phyloP scores from a whole-genome alignment of 2,113 vertebrate species.

The Brachyistius frenatus region DNA sequence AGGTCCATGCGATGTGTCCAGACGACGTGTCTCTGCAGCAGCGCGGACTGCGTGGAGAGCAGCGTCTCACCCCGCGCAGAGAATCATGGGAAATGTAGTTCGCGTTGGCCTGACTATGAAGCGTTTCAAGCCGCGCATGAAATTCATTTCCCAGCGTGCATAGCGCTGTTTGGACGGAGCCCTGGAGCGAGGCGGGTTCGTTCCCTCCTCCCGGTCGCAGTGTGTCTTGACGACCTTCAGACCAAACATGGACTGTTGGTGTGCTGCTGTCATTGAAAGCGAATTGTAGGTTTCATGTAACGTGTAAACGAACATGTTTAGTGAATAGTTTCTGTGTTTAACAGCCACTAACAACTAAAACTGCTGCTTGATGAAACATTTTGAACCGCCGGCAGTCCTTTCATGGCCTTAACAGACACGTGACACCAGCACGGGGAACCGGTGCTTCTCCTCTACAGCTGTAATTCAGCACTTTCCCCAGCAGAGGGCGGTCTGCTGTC shows the following conservation, averaged over 20 bases:
- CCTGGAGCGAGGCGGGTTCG: background rate
- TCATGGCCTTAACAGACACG: no score
- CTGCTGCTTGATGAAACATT: no score
- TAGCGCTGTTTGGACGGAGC: background rate
- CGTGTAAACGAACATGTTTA: no score
- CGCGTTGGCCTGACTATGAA: fast-evolving
- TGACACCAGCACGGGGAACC: no score
- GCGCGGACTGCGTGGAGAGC: conserved; percentile 39
- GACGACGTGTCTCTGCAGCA: conserved; percentile 14
- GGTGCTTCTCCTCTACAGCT: background rate
- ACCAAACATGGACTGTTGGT: no score
- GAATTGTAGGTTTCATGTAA: no score
- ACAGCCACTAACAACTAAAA: no score
- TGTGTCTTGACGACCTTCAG: conserved; percentile 21
- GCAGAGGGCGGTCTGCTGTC: conserved; percentile 23
- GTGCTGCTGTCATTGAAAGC: no score
- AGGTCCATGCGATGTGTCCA: conserved; percentile 42
- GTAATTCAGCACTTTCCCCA: conserved; percentile 16
- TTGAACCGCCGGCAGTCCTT: no score
- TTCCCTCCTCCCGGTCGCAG: background rate
- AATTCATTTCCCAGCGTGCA: conserved; percentile 37
- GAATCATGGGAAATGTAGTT: conserved; percentile 71
- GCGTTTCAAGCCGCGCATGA: fast-evolving
- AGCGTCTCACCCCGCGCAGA: conserved; percentile 46
- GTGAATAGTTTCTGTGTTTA: no score